Evolutionary conservation across 2,888 invertebrate genomes (phyloP).

Genomic region (Macrosiphum euphorbiae): DNA sequence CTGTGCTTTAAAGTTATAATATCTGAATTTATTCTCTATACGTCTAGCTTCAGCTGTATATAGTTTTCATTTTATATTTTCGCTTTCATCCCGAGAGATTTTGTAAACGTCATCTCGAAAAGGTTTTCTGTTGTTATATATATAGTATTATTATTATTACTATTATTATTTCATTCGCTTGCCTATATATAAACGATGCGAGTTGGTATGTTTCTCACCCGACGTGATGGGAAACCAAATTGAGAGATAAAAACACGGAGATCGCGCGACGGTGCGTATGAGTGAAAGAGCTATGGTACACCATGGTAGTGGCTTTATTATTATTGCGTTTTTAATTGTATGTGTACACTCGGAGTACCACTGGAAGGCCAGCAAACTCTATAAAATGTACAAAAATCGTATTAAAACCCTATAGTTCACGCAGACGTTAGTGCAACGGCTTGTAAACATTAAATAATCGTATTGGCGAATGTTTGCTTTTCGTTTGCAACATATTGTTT

Average conservation of each 20-base stretch:
- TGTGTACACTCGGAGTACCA: neutral
- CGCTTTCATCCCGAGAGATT: too few relatives aligned
- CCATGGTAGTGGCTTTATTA: neutral
- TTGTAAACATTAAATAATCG: neutral
- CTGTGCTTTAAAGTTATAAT: neutral
- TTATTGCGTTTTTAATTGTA: neutral
- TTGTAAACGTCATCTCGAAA: neutral
- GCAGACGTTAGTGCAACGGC: neutral
- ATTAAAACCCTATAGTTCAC: neutral
- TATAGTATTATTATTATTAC: neutral
- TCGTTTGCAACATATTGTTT: conserved; percentile 33
- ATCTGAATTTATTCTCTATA: neutral
- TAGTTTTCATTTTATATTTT: neutral
- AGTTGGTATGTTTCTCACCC: neutral
- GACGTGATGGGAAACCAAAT: neutral
- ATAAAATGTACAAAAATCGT: neutral
- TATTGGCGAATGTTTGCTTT: conserved; percentile 15
- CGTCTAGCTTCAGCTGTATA: neutral
- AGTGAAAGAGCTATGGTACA: neutral
- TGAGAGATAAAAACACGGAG: neutral
- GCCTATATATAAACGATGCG: neutral
- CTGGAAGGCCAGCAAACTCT: neutral
- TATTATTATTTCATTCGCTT: neutral
- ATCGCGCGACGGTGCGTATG: neutral
- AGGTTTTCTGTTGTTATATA: neutral